Percentiles rank a stretch among this genome's conserved stretches.
These are phyloP conservation scores for Rhynchophorus ferrugineus DNA, from an alignment of 1,140 invertebrate species.

Conservation along the genomic window DNA sequence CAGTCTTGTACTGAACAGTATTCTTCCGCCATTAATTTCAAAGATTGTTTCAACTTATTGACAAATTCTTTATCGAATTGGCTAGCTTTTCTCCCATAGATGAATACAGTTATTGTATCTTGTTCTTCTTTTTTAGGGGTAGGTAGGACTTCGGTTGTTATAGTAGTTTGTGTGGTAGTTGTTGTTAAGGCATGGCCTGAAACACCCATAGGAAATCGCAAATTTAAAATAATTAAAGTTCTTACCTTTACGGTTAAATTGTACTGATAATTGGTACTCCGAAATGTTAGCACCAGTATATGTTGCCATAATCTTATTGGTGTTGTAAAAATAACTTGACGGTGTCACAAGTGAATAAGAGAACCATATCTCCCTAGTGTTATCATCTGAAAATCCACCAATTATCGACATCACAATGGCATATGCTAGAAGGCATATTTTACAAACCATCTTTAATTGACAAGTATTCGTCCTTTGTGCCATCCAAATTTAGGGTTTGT, in stretches of 20 bases:
- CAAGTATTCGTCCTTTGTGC: conserved; percentile 11
- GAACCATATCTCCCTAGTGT: conserved; percentile 2
- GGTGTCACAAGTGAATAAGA: conserved; percentile 1
- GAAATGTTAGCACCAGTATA: conserved; percentile 1
- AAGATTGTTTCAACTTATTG: conserved; percentile 2
- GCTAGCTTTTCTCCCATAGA: conserved; percentile 1
- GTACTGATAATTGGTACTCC: conserved; percentile 1
- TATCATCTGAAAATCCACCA: background rate
- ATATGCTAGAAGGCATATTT: too few relatives aligned
- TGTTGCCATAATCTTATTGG: conserved; percentile 6
- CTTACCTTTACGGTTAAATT: conserved; percentile 11
- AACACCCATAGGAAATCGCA: too few relatives aligned
- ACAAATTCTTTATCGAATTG: background rate
- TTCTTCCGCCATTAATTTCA: conserved; percentile 14
- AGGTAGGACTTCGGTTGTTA: conserved; percentile 5
- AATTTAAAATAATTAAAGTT: conserved; percentile 1
- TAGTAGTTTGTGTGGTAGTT: conserved; percentile 9
- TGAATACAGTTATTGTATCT: conserved; percentile 11
- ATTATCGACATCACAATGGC: too few relatives aligned
- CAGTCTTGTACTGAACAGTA: conserved; percentile 17
- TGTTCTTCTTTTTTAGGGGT: conserved; percentile 15
- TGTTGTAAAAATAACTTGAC: conserved; percentile 12
- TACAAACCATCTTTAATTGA: conserved; percentile 11
- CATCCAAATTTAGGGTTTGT: conserved; percentile 7
- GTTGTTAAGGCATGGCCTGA: conserved; percentile 15